Evolutionary conservation across 1,140 invertebrate genomes (phyloP), one percentile per base, ranked within the genome.

Genomic region (Galleria mellonella): DNA sequence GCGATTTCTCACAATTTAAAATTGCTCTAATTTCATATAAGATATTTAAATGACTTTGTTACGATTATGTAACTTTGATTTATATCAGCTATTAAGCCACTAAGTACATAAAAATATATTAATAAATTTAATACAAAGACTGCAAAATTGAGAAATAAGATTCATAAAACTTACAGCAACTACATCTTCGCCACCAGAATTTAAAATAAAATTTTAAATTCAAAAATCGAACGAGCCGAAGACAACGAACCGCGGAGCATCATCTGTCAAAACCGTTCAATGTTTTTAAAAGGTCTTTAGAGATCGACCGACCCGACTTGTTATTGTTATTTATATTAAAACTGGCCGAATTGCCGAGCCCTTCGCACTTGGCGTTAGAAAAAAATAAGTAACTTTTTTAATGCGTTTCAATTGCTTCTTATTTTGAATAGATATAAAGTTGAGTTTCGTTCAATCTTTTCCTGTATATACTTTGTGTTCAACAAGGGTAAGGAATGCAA

Each of bases 281-380:
- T 72, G 69, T 79, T 78, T 75, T 62, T 62, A 73, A 75, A 73
- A 76, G 72, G 66, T 64, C 72, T 70, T 64, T 65, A 65, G 54
- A 67, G 57, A 69, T 65, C 67, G 58, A 50, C 65, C 67, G 62
- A 62, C 56, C 70, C 55, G 66, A 71, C 59, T 73, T 68, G 70
- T 81, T 81, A 81, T 83, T 83, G 76, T 83, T 83, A 83, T 83
- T 79, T 79, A 79, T 79, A 83, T 76, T 72, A 67, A 76, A 56
- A 58, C 68, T 59, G 69, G 62, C 63, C 59, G 74, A 75, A 75
- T 75, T 82, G 75, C 72, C 62, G 58, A 41, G 73, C 77, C 79
- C 77, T 83, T 79, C 69, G 75, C 73, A 83, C 73, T 76, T 83
- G 64, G 62, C 37, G 43, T 56, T 45, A 50, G 43, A 65, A 76